A percentile compares a stretch with the other conserved stretches of the same genome.
Evolutionary conservation across 2,113 vertebrate species (phyloP).

Genomic region (Tursiops truncatus): DNA sequence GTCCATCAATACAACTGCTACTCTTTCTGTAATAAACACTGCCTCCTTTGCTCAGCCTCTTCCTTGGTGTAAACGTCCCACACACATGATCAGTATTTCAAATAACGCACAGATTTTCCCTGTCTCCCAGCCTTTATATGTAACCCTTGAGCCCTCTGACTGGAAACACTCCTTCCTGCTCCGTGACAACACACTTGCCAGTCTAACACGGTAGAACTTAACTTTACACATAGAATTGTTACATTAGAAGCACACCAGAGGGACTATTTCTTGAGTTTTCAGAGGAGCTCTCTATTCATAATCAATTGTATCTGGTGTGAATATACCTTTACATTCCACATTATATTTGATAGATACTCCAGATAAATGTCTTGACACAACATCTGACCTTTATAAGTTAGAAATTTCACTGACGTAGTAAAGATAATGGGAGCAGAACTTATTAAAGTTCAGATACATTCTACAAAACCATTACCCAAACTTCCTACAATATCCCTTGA

Average conservation of each 20-base stretch:
- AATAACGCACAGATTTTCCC: too few species aligned
- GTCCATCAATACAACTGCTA: neutral
- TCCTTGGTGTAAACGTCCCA: too few species aligned
- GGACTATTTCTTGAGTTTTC: neutral
- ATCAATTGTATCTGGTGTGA: neutral
- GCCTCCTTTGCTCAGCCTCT: too few species aligned
- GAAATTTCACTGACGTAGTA: too few species aligned
- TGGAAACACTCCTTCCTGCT: too few species aligned
- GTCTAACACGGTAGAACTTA: neutral
- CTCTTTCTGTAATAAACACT: neutral
- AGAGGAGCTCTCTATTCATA: neutral
- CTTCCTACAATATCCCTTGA: neutral
- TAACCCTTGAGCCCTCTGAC: too few species aligned
- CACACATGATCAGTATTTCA: too few species aligned
- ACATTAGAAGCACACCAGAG: neutral
- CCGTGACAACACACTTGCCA: neutral
- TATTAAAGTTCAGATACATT: neutral
- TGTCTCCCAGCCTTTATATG: too few species aligned
- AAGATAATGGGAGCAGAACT: neutral
- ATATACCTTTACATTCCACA: too few species aligned
- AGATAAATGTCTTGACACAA: neutral
- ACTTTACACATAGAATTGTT: neutral
- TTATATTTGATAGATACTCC: neutral
- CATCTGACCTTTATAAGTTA: neutral
- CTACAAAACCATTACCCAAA: neutral